These are phyloP conservation scores for Dicyrtomina minuta DNA, from an alignment of 2,888 invertebrate genomes.

Conservation along the genomic window DNA sequence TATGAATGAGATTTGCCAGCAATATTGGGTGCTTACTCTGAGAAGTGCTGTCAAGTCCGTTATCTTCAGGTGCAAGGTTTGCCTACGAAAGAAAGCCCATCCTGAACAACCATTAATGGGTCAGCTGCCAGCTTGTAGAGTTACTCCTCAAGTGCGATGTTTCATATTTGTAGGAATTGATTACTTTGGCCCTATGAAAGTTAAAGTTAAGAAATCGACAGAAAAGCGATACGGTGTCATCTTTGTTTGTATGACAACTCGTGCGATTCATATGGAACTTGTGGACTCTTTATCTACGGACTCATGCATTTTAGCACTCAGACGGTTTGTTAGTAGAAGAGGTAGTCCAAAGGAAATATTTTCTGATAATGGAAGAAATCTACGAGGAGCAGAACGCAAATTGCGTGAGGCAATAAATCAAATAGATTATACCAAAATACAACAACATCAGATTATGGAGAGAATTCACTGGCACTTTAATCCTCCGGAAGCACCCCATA, in stretches of 20 bases:
- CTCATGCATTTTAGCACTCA: constrained; percentile 23
- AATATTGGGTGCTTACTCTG: too few relatives aligned
- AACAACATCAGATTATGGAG: neutral
- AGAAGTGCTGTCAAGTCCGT: too few relatives aligned
- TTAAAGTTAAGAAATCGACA: constrained; percentile 16
- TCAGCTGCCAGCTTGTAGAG: neutral
- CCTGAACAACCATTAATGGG: constrained; percentile 17
- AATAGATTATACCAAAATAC: neutral
- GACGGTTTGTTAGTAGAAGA: constrained; percentile 4
- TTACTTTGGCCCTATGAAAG: constrained; percentile 9
- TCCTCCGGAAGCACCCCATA: constrained; percentile 26
- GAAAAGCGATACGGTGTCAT: constrained; percentile 32
- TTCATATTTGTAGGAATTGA: constrained; percentile 4
- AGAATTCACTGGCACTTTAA: constrained; percentile 27
- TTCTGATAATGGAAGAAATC: neutral
- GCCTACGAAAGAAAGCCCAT: constrained; percentile 1
- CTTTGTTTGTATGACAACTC: too few relatives aligned
- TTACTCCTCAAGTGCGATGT: neutral
- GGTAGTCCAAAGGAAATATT: neutral
- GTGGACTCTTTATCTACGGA: constrained; percentile 9
- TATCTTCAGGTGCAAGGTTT: too few relatives aligned
- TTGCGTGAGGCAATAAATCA: neutral
- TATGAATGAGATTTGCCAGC: too few relatives aligned
- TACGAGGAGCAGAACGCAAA: neutral
- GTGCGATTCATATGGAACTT: constrained; percentile 31